Percentiles rank a stretch among this genome's conserved stretches.
Conservation (phyloP, 2,797 vertebrate genomes). For the Arctocebus calabarensis region DNA sequence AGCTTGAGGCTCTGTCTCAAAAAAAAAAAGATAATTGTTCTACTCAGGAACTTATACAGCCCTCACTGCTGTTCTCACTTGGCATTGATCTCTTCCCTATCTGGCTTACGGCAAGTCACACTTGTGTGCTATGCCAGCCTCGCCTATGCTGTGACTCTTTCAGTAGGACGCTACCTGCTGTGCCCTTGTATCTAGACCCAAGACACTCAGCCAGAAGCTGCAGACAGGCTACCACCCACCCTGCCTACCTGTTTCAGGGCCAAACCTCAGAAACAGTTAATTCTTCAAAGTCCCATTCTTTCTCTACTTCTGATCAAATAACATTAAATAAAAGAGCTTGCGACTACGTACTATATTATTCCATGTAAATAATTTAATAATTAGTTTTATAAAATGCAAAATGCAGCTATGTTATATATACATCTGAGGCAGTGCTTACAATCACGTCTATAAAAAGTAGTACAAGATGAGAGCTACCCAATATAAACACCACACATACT, state of each 20-base stretch:
- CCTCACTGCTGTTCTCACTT: neutral
- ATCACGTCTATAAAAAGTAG: neutral
- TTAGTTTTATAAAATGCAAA: neutral
- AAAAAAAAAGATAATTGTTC: neutral
- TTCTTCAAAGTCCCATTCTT: slow-evolving; percentile 1
- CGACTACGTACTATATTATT: neutral
- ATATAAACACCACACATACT: too few relatives aligned
- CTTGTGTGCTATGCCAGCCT: neutral
- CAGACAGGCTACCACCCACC: neutral
- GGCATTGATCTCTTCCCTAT: neutral
- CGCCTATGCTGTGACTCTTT: neutral
- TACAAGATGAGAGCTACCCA: neutral
- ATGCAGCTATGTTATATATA: neutral
- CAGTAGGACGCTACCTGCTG: neutral
- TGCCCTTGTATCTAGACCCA: neutral
- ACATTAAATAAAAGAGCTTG: neutral
- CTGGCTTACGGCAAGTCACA: neutral
- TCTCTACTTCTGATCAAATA: neutral
- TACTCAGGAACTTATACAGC: neutral
- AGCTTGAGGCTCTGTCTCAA: too few relatives aligned
- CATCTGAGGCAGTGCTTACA: neutral
- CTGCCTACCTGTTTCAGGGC: neutral
- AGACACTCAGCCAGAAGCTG: neutral
- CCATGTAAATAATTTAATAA: neutral
- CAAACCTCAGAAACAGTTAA: neutral